phyloP scores from a whole-genome alignment of 2,113 vertebrate species.

The Athene noctua region DNA sequence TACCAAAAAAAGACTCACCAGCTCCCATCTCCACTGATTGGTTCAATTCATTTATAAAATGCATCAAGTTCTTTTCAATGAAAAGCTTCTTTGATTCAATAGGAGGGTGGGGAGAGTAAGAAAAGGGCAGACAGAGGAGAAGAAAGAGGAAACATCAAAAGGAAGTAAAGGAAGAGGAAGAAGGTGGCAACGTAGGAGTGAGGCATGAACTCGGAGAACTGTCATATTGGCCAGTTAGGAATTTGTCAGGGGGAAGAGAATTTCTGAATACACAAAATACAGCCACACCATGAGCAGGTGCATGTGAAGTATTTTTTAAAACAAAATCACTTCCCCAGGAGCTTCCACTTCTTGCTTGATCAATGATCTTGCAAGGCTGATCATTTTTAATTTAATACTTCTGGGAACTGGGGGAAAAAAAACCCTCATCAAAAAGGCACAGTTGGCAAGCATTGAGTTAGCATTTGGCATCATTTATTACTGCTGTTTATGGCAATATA shows the following conservation, averaged over 20 bases:
- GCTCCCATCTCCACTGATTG: neutral
- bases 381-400: slow-evolving; percentile 77
- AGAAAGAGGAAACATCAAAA: neutral
- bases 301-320: neutral
- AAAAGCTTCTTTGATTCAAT: neutral
- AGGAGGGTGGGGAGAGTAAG: neutral
- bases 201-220: neutral
- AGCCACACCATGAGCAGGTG: neutral
- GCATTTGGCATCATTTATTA: slow-evolving; percentile 74
- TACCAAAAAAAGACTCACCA: neutral
- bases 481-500: slow-evolving; percentile 71
- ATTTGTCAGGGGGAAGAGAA: neutral
- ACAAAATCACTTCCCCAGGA: slow-evolving; percentile 13
- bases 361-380: slow-evolving; percentile 59
- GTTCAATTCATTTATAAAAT: neutral
- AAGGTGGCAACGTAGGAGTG: fast-evolving
- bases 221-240: neutral
- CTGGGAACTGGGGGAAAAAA: slow-evolving; percentile 58
- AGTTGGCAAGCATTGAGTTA: slow-evolving; percentile 72
- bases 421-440: slow-evolving; percentile 49
- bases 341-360: slow-evolving; percentile 54
- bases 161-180: neutral
- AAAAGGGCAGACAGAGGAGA: neutral
- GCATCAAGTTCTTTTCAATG: neutral
- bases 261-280: neutral